A percentile compares a stretch with the other conserved stretches of the same genome.
Conservation (phyloP, 1,140 invertebrate genomes). For the Papilio dardanus region DNA sequence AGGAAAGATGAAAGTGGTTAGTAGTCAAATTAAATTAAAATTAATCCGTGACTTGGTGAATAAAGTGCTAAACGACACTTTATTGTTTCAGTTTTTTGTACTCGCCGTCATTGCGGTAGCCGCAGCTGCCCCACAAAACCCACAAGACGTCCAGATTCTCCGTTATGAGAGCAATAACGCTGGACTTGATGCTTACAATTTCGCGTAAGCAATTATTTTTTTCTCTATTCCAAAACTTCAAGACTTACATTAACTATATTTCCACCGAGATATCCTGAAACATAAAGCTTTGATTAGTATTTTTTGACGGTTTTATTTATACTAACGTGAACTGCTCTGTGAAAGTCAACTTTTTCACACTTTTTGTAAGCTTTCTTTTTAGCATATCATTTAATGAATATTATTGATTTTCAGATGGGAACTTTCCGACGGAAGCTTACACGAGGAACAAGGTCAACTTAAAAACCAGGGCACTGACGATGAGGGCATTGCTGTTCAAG, state of each 20-base stretch:
- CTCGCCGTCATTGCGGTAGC: conserved; percentile 58
- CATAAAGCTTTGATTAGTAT: neutral
- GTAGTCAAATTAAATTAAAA: conserved; percentile 41
- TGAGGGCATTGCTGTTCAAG: conserved; percentile 75
- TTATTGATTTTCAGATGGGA: conserved; percentile 59
- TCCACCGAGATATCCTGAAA: neutral
- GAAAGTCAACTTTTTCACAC: no score
- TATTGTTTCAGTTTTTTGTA: conserved; percentile 69
- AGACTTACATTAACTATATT: neutral
- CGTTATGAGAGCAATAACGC: conserved; percentile 73
- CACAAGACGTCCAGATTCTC: conserved; percentile 78
- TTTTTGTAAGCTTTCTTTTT: no score
- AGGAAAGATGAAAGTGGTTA: conserved; percentile 75
- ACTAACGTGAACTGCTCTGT: no score
- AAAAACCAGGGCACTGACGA: conserved; percentile 84
- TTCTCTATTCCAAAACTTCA: neutral
- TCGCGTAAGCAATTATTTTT: conserved; percentile 66
- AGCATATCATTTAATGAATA: neutral
- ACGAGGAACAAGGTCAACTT: conserved; percentile 85
- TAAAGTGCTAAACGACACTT: conserved; percentile 33
- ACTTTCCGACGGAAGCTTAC: conserved; percentile 72
- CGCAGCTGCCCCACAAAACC: conserved; percentile 67
- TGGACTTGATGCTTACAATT: conserved; percentile 70
- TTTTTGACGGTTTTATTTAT: no score
- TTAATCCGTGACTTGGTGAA: conserved; percentile 53